Evolutionary conservation across 2,113 vertebrate genomes (phyloP).

Genomic region (Mobula birostris): DNA sequence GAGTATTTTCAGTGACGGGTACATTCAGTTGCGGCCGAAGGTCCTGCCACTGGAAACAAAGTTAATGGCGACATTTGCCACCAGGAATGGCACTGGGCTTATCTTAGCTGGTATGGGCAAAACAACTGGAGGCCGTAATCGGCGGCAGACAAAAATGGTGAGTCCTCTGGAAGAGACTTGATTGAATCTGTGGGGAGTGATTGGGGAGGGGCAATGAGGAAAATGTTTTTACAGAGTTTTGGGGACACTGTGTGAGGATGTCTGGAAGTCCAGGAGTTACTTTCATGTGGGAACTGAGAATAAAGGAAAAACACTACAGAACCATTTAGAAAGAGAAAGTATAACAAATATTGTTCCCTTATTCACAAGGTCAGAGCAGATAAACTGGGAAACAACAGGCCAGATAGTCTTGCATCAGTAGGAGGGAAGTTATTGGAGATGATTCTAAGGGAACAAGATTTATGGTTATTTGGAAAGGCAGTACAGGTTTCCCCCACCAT

Average conservation of each 20-base stretch:
- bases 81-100: conserved; percentile 70
- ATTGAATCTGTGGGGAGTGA: no score
- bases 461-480: no score
- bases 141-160: conserved; percentile 52
- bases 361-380: no score
- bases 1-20: conserved; percentile 68
- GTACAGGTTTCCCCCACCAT: no score
- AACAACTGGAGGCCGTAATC: conserved; percentile 44
- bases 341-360: neutral
- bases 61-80: conserved; percentile 77
- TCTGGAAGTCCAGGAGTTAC: neutral
- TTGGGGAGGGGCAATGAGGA: neutral
- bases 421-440: no score
- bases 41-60: conserved; percentile 61
- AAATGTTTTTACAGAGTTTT: neutral
- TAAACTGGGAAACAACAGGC: no score
- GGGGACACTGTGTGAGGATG: neutral
- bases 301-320: neutral
- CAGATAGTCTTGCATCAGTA: no score
- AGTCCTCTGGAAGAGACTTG: conserved; percentile 40
- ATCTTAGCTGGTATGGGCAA: conserved; percentile 71
- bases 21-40: conserved; percentile 64
- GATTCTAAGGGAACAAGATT: no score
- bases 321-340: neutral
- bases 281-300: neutral